A percentile compares a stretch with the other conserved stretches of the same genome.
phyloP scores from a whole-genome alignment of 2,113 vertebrate species.

The Takifugu flavidus region DNA sequence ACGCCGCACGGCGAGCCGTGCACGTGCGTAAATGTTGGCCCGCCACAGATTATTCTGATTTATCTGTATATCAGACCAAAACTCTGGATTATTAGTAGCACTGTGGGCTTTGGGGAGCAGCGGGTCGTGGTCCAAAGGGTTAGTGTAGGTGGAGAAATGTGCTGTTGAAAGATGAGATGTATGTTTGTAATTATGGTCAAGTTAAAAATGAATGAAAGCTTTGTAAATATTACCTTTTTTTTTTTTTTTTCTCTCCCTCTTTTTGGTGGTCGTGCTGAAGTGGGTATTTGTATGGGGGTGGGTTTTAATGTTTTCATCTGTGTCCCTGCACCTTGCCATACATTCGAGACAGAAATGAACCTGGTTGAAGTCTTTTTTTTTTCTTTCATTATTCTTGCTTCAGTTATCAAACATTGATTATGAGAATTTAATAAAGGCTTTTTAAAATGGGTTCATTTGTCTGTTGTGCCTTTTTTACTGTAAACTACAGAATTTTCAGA shows the following conservation, averaged over 20 bases:
- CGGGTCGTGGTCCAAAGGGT: constrained; percentile 61
- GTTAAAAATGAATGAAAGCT: constrained; percentile 51
- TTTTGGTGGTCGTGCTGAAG: constrained; percentile 63
- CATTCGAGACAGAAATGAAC: constrained; percentile 33
- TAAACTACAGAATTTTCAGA: too few relatives aligned
- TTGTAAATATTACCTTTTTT: constrained; percentile 62
- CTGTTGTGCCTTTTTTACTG: neutral
- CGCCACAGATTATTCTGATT: constrained; percentile 20
- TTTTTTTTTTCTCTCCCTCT: neutral
- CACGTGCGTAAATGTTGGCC: constrained; percentile 1
- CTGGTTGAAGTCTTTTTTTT: constrained; percentile 47
- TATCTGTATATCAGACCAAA: constrained; percentile 33
- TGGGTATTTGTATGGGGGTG: constrained; percentile 59
- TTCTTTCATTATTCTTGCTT: constrained; percentile 72
- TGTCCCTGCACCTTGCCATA: constrained; percentile 54
- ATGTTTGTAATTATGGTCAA: constrained; percentile 61
- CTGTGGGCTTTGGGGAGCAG: constrained; percentile 38
- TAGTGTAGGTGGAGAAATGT: constrained; percentile 63
- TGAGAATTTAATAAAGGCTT: constrained; percentile 73
- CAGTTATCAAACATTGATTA: constrained; percentile 73
- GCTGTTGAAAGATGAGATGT: constrained; percentile 56
- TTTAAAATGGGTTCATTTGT: constrained; percentile 47
- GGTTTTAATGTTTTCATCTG: constrained; percentile 63
- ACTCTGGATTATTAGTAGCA: constrained; percentile 30
- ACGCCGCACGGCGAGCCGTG: too few relatives aligned